Base-by-base conservation (phyloP, 2,113 vertebrate genomes). In the Xiphophorus couchianus region DNA sequence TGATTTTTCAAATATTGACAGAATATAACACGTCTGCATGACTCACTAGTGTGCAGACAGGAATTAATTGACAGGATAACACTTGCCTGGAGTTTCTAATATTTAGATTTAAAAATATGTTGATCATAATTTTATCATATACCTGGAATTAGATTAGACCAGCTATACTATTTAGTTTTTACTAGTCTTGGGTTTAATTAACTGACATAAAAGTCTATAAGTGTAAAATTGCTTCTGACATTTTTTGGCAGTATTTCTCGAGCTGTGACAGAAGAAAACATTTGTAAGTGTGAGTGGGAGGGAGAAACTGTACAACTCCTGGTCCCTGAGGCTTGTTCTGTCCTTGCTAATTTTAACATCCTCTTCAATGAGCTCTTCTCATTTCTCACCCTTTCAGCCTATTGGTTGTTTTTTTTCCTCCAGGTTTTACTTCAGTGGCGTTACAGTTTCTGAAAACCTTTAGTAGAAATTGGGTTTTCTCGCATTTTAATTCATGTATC, bases 321-420 rank as follows among this genome's bases (percentile, higher is more conserved):
- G 84, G 72, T 83, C 48, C 82, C 72, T 30, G 67, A 73, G 87
- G 88, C 87, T 73, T 81, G 76, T 90, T 84, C 82, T 17, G 77
- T 85, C 78, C 80, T 81, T 73, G 66, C 22, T 73, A 72, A 62
- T 78, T 87, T 58, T 65, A 83, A 81, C 74, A 66, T 85, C 78
- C 76, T 81, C 75, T 73, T 86, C 86, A 72, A 58, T 62, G 78
- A 51, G 15, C 74, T 83, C 63, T 62, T 54, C 33, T 73, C 39
- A 1, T 76, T 70, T 85, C 74, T 54, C 77, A 62, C 63, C 44
- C 69, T 80, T 63, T 71, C 68, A 11, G 81, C 84, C 88, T 77
- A 58, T 74, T 22, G 71, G 64, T 73, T 68, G 62, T 78, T 83
- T 13, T 42, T 13, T 13, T 13, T 42, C 11, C 6, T 74, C 64